Evolutionary conservation across 2,113 vertebrate genomes (phyloP), one percentile per base, ranked within the genome.

Genomic region (Brachionichthys hirsutus): DNA sequence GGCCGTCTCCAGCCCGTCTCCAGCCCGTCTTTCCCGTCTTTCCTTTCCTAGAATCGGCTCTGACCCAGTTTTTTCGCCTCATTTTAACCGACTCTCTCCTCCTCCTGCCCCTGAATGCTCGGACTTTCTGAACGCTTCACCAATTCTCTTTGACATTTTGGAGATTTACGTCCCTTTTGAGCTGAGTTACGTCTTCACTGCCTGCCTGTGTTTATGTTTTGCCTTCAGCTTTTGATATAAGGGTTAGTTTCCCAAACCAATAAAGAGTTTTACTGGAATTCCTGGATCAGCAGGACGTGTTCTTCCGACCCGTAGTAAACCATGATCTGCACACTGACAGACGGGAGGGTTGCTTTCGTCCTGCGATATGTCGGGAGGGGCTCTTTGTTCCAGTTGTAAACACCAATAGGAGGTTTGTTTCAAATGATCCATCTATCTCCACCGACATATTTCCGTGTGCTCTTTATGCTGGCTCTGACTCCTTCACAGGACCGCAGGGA

Each of bases 251-350:
- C 53, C 46, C 59, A 57, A 69, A 76, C 40, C 52, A 74, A 61
- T 75, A 78, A 83, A 81, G 65, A 65, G 15, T 59, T 85, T 82
- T 85, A 77, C 85, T 79, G 41, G 61, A 34, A 67, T 81, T 77
- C 69, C 71, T 66, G 69, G 63, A 77, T 73, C 20, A 63, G 3
- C 52, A 51, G 46, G 16, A 54, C 64, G 30, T 14, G 17, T 60
- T 63, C 6, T 47, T 53, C 58, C 6, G 4, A 66, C 66, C 66
- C 70, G 50, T 2, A 2, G 10, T 53, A 10, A 12, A 16, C 24
- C 0, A 0, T 9, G 7, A 41, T 63, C 47, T 17, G 22, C 34
- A 20, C 53, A 24, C 46, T 45, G 9, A 19, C n/a, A 3, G 18
- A 48, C 9, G 34, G 18, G 10, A 18, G 11, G 12, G 9, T 2